Evolutionary conservation across 1,140 invertebrate species (phyloP).

Genomic region (Drosophila arawakana): DNA sequence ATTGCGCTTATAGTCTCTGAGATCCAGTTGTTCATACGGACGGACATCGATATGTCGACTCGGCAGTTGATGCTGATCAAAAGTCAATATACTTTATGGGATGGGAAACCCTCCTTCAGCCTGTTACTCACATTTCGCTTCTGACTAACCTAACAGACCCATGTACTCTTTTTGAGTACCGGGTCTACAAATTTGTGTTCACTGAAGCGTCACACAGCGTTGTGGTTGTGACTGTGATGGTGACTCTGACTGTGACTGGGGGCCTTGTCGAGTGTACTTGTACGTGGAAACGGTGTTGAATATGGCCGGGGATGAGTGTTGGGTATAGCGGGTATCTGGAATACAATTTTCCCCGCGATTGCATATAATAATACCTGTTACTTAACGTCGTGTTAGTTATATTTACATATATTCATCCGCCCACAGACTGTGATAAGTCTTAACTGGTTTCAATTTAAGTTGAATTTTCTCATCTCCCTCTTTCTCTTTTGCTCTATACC

Average conservation of each 20-base stretch:
- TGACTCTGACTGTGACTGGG: not conserved
- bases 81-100: no score
- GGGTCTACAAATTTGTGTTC: not conserved
- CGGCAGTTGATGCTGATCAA: no score
- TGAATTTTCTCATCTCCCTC: not conserved
- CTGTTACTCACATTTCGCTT: no score
- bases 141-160: no score
- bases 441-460: slow-evolving; percentile 44
- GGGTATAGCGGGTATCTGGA: not conserved
- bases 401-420: not conserved
- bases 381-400: slow-evolving; percentile 6
- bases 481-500: not conserved
- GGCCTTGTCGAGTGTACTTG: slow-evolving; percentile 6
- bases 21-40: no score
- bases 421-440: slow-evolving; percentile 25
- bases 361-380: slow-evolving; percentile 24
- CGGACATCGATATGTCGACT: no score
- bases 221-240: not conserved
- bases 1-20: no score
- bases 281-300: slow-evolving; percentile 10
- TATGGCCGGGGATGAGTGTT: not conserved
- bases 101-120: no score
- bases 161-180: no score
- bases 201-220: not conserved
- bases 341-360: slow-evolving; percentile 27